Conservation (phyloP, 2,888 invertebrate genomes). For the Pollenia amentaria region DNA sequence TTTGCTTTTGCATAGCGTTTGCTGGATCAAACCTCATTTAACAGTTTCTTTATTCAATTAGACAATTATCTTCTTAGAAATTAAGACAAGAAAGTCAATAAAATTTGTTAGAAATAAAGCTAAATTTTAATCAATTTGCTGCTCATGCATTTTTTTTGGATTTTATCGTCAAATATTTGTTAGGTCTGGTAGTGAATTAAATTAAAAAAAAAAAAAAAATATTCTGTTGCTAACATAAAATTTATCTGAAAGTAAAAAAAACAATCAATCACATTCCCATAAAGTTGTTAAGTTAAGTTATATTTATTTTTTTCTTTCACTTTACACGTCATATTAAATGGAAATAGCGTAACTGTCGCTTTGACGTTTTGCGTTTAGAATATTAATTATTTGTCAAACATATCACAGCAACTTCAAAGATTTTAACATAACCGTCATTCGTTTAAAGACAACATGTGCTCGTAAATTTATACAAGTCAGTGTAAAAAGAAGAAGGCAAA, state of each 20-base stretch:
- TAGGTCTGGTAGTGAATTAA: too few species aligned
- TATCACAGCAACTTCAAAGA: slow-evolving; percentile 46
- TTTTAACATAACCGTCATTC: slow-evolving; percentile 50
- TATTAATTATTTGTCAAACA: slow-evolving; percentile 62
- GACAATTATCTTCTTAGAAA: too few species aligned
- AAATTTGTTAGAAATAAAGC: too few species aligned
- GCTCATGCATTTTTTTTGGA: too few species aligned
- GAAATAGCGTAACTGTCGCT: slow-evolving; percentile 80
- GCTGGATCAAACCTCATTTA: too few species aligned
- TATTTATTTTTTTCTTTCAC: slow-evolving; percentile 28
- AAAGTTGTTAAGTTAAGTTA: slow-evolving; percentile 55
- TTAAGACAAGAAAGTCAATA: too few species aligned
- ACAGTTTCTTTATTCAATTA: too few species aligned
- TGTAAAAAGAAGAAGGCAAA: slow-evolving; percentile 6
- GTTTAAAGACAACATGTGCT: slow-evolving; percentile 43
- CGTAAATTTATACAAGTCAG: slow-evolving; percentile 5
- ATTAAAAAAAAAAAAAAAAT: too few species aligned
- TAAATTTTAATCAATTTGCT: too few species aligned
- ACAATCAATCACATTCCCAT: slow-evolving; percentile 31
- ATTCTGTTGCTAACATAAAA: too few species aligned
- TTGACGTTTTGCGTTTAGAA: slow-evolving; percentile 81
- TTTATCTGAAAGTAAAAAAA: background rate
- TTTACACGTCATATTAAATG: slow-evolving; percentile 67
- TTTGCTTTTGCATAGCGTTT: too few species aligned
- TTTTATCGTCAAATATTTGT: too few species aligned